A percentile compares a stretch with the other conserved stretches of the same genome.
phyloP scores from a whole-genome alignment of 2,888 invertebrate species.

The Phaedon cochleariae region DNA sequence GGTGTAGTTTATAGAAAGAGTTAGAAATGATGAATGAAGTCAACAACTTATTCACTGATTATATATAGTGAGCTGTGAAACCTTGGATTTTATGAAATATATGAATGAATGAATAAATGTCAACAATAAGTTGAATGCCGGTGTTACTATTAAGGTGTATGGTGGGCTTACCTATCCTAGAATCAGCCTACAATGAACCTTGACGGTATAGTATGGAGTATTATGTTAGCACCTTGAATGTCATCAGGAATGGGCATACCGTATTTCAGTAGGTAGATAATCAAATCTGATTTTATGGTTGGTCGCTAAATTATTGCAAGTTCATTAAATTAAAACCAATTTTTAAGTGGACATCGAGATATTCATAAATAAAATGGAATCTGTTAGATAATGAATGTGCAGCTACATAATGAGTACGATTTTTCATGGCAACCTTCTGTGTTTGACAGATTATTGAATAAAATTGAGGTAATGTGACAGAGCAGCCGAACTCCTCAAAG shows the following conservation, averaged over 20 bases:
- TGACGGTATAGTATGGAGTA: slow-evolving; percentile 40
- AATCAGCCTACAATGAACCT: slow-evolving; percentile 50
- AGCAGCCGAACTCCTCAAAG: too few species aligned
- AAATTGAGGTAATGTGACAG: too few species aligned
- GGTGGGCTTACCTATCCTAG: slow-evolving; percentile 50
- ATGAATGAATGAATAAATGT: slow-evolving; percentile 37
- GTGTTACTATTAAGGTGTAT: slow-evolving; percentile 43
- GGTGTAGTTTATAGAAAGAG: too few species aligned
- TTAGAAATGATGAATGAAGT: too few species aligned
- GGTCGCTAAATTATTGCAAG: background rate
- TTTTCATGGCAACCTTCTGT: too few species aligned
- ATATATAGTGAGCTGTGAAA: background rate
- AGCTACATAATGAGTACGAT: too few species aligned
- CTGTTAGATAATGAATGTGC: too few species aligned
- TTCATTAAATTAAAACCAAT: too few species aligned
- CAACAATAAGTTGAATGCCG: slow-evolving; percentile 34
- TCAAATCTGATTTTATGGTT: background rate
- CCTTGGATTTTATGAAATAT: slow-evolving; percentile 31
- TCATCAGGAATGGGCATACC: slow-evolving; percentile 10
- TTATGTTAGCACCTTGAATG: slow-evolving; percentile 26
- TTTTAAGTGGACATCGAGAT: too few species aligned
- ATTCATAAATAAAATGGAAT: too few species aligned
- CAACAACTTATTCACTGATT: slow-evolving; percentile 3
- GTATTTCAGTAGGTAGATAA: background rate
- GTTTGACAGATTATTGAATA: too few species aligned